Percentiles rank a stretch among this genome's conserved stretches.
These are phyloP conservation scores for Ferdinandea cuprea DNA, from an alignment of 2,888 invertebrate species.

Conservation along the genomic window DNA sequence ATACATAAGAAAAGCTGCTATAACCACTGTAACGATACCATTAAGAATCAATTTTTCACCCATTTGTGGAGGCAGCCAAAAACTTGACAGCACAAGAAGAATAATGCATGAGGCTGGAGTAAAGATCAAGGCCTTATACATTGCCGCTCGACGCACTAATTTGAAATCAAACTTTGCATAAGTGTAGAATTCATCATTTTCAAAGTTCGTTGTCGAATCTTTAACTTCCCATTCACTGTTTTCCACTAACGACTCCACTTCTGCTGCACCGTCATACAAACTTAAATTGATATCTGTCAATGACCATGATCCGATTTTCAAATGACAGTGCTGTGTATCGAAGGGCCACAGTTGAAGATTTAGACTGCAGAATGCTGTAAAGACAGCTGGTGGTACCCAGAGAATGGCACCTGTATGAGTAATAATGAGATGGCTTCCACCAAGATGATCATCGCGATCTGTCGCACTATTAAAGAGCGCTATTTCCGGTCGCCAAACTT, in stretches of 20 bases:
- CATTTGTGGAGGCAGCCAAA: slow-evolving; percentile 87
- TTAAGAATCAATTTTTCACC: slow-evolving; percentile 87
- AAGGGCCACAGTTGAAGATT: slow-evolving; percentile 90
- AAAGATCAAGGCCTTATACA: slow-evolving; percentile 86
- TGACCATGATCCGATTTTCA: slow-evolving; percentile 90
- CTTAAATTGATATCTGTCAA: slow-evolving; percentile 84
- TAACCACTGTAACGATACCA: slow-evolving; percentile 85
- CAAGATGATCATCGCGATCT: slow-evolving; percentile 84
- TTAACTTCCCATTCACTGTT: slow-evolving; percentile 83
- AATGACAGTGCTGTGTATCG: slow-evolving; percentile 87
- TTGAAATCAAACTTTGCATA: slow-evolving; percentile 78
- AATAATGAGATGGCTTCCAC: slow-evolving; percentile 49
- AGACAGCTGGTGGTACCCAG: slow-evolving; percentile 88
- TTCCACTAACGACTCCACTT: slow-evolving; percentile 78
- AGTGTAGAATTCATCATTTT: slow-evolving; percentile 76
- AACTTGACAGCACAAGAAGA: slow-evolving; percentile 85
- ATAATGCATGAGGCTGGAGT: slow-evolving; percentile 87
- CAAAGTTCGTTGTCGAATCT: slow-evolving; percentile 78
- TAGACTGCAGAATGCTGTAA: slow-evolving; percentile 86
- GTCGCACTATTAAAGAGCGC: slow-evolving; percentile 88
- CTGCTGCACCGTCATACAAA: slow-evolving; percentile 76
- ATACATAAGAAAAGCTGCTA: slow-evolving; percentile 86
- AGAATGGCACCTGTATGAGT: slow-evolving; percentile 84
- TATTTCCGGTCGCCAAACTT: slow-evolving; percentile 90
- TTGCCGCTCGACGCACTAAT: slow-evolving; percentile 85